Percentiles rank a stretch among this genome's conserved stretches.
These are phyloP conservation scores for Sitophilus oryzae DNA, from an alignment of 1,140 invertebrate species.

Conservation along the genomic window DNA sequence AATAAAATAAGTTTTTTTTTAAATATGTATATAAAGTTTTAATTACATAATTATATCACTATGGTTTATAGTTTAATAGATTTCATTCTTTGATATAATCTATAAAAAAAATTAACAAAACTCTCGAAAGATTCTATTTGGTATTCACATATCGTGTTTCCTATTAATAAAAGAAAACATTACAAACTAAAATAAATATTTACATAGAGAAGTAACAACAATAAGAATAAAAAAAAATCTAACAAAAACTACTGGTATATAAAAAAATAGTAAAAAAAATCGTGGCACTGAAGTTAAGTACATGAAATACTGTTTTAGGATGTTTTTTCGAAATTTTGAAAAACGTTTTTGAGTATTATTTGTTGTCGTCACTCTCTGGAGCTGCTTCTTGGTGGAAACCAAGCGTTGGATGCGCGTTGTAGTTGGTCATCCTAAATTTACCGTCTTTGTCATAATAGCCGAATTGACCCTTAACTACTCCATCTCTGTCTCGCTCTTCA, in stretches of 20 bases:
- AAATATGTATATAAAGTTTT: not conserved
- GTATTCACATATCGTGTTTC: not conserved
- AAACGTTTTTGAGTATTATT: too few species aligned
- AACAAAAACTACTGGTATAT: not conserved
- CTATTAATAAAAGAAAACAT: not conserved
- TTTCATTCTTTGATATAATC: not conserved
- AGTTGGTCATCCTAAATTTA: constrained; percentile 72
- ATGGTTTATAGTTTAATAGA: not conserved
- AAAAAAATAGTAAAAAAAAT: not conserved
- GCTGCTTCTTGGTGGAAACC: constrained; percentile 57
- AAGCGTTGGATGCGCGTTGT: constrained; percentile 63
- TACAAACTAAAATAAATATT: not conserved
- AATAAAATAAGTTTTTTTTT: not conserved
- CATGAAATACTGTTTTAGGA: not conserved
- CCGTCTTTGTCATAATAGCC: constrained; percentile 75
- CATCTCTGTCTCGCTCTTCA: constrained; percentile 71
- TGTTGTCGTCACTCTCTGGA: constrained; percentile 12
- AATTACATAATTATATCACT: too few species aligned
- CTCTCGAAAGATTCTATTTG: too few species aligned
- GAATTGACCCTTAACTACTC: constrained; percentile 74
- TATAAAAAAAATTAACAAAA: too few species aligned
- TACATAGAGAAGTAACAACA: not conserved
- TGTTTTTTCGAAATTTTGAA: not conserved
- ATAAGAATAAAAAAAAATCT: not conserved
- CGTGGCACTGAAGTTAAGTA: not conserved